Base-by-base conservation (phyloP, 2,113 vertebrate genomes). In the Lophochroa leadbeateri region DNA sequence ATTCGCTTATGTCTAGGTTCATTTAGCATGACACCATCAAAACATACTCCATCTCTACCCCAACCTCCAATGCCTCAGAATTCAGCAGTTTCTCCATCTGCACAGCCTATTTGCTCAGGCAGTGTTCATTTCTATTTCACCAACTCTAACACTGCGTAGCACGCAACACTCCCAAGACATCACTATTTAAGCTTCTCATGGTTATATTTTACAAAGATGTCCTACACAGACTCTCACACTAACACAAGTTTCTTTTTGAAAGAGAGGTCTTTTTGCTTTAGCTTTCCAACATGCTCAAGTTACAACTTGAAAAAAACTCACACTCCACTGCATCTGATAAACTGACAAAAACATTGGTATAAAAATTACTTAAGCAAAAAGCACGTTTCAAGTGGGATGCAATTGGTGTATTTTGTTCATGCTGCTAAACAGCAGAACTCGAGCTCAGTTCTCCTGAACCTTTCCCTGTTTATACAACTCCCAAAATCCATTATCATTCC, bases 151-250 rank as follows among this genome's bases (percentile, higher is more conserved):
- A 17, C 27, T 15, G 16, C 43, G 27, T 1, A 64, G 49, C 64
- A 58, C 4, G 1, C 33, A 65, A 47, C 0, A 0, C 65, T 72
- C 50, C 17, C 58, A 41, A 27, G 15, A 33, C 17, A 4, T 24
- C 50, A 13, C 12, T 27, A 12, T 46, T 29, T 12, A 33, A 19
- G 69, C 17, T 86, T 70, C 37, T 71, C 37, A 52, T 8, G 6
- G 21, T 41, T 47, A 2, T 23, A 39, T 46, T 50, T 82, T 46
- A 70, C 43, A 77, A 15, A 69, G 10, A 24, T 8, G 11, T 37
- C 33, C 33, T 58, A n/a, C 57, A 21, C 55, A 57, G 55, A 57
- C 31, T n/a, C 13, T 57, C 55, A 57, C 19, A 24, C 33, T 58
- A n/a, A 63, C 15, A 49, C 8, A 44, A 15, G 47, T 37, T 49